phyloP scores from a whole-genome alignment of 2,113 vertebrate species.

The Taxidea taxus region DNA sequence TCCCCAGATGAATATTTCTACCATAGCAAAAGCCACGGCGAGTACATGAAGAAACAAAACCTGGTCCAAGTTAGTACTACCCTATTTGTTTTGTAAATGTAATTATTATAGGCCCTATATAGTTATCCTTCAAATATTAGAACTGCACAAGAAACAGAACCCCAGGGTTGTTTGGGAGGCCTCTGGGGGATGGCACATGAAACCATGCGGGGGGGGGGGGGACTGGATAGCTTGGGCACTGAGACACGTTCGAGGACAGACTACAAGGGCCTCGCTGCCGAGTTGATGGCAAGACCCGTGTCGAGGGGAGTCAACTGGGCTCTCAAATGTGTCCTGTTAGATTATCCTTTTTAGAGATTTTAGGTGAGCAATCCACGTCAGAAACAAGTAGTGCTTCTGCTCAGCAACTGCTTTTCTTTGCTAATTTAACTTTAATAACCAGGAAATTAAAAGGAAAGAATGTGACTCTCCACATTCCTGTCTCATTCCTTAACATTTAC shows the following conservation, averaged over 20 bases:
- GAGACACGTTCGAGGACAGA: fast-evolving
- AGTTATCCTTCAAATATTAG: not conserved
- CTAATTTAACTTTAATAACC: not conserved
- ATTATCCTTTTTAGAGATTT: not conserved
- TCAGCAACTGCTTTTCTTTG: not conserved
- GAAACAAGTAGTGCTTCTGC: not conserved
- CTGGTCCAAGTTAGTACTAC: not conserved
- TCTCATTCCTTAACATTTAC: not conserved
- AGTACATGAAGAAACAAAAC: not conserved
- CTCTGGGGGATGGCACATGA: not conserved
- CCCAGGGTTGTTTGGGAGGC: not conserved
- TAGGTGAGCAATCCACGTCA: not conserved
- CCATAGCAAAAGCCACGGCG: not conserved
- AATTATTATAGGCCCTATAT: not conserved
- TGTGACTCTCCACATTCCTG: not conserved
- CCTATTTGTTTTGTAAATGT: not conserved
- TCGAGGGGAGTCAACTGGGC: not conserved
- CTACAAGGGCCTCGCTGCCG: fast-evolving
- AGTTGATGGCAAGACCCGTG: not conserved
- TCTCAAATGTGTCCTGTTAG: not conserved
- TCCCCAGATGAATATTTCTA: not conserved
- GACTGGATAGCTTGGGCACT: not conserved
- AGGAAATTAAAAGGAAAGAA: conserved; percentile 38
- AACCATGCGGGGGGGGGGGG: fast-evolving
- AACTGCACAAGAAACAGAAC: not conserved